phyloP scores from a whole-genome alignment of 2,797 vertebrate genomes.

The Stomatorhinus walkeri region DNA sequence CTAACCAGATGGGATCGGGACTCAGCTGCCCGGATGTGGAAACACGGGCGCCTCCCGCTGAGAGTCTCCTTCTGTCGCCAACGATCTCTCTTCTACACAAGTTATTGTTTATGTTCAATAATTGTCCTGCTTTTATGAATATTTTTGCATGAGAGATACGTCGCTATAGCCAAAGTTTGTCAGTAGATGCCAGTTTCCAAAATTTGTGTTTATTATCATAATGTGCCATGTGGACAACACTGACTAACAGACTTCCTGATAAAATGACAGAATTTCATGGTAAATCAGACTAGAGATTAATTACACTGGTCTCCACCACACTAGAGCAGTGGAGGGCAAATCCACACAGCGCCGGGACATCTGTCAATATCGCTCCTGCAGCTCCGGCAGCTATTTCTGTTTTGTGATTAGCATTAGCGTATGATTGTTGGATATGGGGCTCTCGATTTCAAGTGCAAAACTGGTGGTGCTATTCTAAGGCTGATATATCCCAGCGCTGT shows the following conservation, averaged over 20 bases:
- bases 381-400: neutral
- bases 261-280: neutral
- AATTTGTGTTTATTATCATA: slow-evolving; percentile 7
- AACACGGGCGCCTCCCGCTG: neutral
- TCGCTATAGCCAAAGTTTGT: neutral
- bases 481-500: neutral
- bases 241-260: neutral
- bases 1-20: neutral
- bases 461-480: neutral
- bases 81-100: neutral
- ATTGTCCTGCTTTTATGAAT: neutral
- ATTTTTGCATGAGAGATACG: neutral
- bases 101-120: neutral
- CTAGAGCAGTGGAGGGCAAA: neutral
- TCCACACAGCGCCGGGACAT: neutral
- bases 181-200: neutral
- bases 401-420: neutral
- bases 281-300: neutral
- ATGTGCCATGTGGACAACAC: neutral
- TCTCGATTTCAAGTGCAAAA: neutral
- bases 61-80: neutral
- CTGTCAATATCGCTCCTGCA: neutral
- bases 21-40: neutral
- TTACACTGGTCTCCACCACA: neutral
- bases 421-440: neutral